A percentile compares a stretch with the other conserved stretches of the same genome.
These are phyloP conservation scores for Oryzias celebensis DNA, from an alignment of 2,113 vertebrate genomes.

Conservation along the genomic window DNA sequence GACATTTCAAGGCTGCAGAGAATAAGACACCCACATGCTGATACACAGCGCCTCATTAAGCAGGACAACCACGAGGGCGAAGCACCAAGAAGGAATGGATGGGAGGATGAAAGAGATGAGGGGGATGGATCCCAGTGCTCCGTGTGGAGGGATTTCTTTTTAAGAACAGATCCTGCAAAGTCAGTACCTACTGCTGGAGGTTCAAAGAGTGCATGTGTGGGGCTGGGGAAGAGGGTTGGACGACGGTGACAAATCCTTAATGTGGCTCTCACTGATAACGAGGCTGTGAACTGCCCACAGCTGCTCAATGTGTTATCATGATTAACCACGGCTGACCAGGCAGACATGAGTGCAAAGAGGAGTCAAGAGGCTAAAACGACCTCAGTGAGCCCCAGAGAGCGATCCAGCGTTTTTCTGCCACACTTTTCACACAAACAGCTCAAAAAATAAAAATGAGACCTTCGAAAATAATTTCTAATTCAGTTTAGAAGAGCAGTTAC, in stretches of 20 bases:
- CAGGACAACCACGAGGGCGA: slow-evolving; percentile 34
- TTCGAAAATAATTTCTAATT: background rate
- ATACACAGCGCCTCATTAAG: slow-evolving; percentile 56
- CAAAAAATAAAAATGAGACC: background rate
- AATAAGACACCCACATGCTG: slow-evolving; percentile 59
- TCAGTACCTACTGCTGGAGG: background rate
- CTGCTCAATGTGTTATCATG: slow-evolving; percentile 9
- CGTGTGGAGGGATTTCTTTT: slow-evolving; percentile 43
- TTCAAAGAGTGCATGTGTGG: slow-evolving; percentile 22
- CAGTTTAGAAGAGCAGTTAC: background rate
- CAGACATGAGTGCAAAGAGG: slow-evolving; percentile 1
- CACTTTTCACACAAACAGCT: no score
- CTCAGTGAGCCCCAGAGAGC: background rate
- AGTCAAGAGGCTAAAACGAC: slow-evolving; percentile 19
- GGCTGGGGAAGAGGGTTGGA: background rate
- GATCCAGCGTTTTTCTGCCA: no score
- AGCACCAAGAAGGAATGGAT: slow-evolving; percentile 26
- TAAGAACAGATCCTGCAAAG: slow-evolving; percentile 10
- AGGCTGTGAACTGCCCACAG: slow-evolving; percentile 17
- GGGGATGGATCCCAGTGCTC: slow-evolving; percentile 24
- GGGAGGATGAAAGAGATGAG: slow-evolving; percentile 43
- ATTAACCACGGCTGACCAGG: slow-evolving; percentile 8
- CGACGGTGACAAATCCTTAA: slow-evolving; percentile 8
- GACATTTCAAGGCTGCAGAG: slow-evolving; percentile 34
- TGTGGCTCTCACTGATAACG: slow-evolving; percentile 4